Conservation (phyloP, 2,888 invertebrate genomes). For the Stenotaenia linearis region DNA sequence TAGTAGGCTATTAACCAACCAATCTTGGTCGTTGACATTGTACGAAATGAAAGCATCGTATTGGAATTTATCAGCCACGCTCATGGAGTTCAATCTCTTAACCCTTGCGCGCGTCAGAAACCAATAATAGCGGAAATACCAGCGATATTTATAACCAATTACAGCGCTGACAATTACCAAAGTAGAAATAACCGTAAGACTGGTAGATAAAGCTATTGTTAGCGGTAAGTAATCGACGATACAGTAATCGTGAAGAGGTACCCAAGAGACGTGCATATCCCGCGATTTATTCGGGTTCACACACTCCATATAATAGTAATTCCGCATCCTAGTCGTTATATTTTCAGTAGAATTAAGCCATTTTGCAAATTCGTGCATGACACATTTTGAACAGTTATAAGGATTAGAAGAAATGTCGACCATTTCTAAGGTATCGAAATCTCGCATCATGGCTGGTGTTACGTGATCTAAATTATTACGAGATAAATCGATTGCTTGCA, state of each 20-base stretch:
- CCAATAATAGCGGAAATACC: conserved; percentile 56
- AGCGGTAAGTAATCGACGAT: neutral
- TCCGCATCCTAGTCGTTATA: neutral
- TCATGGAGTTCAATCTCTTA: conserved; percentile 35
- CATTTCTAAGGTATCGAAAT: conserved; percentile 51
- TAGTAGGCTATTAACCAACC: conserved; percentile 60
- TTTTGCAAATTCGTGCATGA: conserved; percentile 50
- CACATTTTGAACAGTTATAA: conserved; percentile 56
- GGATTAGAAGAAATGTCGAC: conserved; percentile 56
- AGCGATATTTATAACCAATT: conserved; percentile 53
- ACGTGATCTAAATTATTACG: conserved; percentile 42
- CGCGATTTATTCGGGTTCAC: neutral
- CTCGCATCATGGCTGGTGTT: conserved; percentile 55
- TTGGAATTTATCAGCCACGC: conserved; percentile 40
- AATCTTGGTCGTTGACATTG: conserved; percentile 58
- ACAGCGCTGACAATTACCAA: conserved; percentile 36
- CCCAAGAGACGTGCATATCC: neutral
- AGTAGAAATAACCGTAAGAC: conserved; percentile 15
- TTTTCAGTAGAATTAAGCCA: neutral
- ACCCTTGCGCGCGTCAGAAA: conserved; percentile 54
- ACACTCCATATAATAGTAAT: neutral
- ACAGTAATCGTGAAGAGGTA: neutral
- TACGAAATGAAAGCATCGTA: conserved; percentile 68
- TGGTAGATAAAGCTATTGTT: neutral
- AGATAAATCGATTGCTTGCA: neutral